These are phyloP conservation scores for Fulica atra DNA, from an alignment of 2,113 vertebrate genomes.

Conservation along the genomic window DNA sequence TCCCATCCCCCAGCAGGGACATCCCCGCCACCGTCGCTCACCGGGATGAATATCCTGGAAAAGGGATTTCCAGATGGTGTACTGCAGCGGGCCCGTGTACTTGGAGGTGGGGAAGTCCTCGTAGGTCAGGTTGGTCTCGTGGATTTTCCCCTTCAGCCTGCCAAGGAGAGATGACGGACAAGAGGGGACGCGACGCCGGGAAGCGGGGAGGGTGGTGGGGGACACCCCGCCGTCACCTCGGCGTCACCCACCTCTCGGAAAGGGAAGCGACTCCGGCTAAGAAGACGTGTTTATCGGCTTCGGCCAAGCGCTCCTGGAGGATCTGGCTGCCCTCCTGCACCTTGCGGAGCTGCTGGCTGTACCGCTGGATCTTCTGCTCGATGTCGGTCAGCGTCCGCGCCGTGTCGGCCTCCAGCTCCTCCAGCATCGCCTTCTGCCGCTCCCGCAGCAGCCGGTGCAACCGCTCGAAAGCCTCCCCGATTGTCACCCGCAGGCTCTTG, in stretches of 20 bases:
- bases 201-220: too few relatives aligned
- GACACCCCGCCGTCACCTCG: accelerated
- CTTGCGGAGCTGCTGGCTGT: conserved; percentile 94
- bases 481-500: conserved; percentile 91
- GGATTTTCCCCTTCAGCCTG: conserved; percentile 97
- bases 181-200: too few relatives aligned
- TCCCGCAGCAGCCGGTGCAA: conserved; percentile 93
- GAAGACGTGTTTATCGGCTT: conserved; percentile 88
- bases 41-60: conserved; percentile 97
- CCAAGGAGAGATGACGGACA: neutral
- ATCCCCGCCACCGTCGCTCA: conserved; percentile 45
- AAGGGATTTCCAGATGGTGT: conserved; percentile 97
- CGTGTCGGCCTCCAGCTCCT: conserved; percentile 95
- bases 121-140: conserved; percentile 95
- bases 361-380: conserved; percentile 96
- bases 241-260: conserved; percentile 83
- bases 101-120: conserved; percentile 98
- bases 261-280: conserved; percentile 88
- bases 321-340: conserved; percentile 96
- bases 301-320: conserved; percentile 91
- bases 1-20: accelerated
- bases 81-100: conserved; percentile 96
- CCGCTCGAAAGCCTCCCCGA: conserved; percentile 91
- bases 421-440: conserved; percentile 97
- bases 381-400: conserved; percentile 91